Evolutionary conservation across 2,797 vertebrate genomes (phyloP).

Genomic region (Carcharodon carcharias): DNA sequence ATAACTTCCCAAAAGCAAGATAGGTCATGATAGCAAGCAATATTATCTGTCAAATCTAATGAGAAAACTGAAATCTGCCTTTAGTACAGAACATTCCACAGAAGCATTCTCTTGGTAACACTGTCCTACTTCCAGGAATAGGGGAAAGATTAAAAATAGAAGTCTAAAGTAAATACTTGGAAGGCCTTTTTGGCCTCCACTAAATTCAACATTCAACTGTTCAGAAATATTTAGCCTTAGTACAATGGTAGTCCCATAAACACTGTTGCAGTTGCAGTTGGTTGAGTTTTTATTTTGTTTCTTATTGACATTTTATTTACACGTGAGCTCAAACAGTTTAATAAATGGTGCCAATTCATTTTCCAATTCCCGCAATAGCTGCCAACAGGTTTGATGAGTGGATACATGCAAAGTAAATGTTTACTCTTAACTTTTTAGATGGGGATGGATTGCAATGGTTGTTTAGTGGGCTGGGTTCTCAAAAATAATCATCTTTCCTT

Average conservation of each 20-base stretch:
- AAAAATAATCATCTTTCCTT: slow-evolving; percentile 21
- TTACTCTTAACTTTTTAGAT: neutral
- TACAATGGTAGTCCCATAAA: neutral
- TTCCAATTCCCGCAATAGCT: slow-evolving; percentile 8
- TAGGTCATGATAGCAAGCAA: neutral
- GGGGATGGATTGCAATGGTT: neutral
- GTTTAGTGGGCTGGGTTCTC: neutral
- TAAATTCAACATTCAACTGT: neutral
- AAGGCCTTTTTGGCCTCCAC: neutral
- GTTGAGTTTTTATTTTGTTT: neutral
- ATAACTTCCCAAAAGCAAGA: neutral
- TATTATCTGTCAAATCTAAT: neutral
- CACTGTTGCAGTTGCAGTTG: neutral
- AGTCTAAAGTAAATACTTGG: neutral
- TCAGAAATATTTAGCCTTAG: slow-evolving; percentile 18
- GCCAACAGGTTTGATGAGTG: slow-evolving; percentile 1
- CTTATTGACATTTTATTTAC: slow-evolving; percentile 20
- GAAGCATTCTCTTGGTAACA: neutral
- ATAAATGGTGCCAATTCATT: slow-evolving; percentile 1
- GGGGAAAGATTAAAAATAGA: neutral
- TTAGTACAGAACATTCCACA: neutral
- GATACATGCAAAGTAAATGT: slow-evolving; percentile 24
- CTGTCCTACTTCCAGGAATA: neutral
- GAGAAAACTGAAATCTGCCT: neutral
- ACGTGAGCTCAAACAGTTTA: neutral